Percentiles rank a stretch among this genome's conserved stretches.
Conservation (phyloP, 30 jellyfish, hydroid and myxozoan species). For the Hydractinia symbiolongicarpus region DNA sequence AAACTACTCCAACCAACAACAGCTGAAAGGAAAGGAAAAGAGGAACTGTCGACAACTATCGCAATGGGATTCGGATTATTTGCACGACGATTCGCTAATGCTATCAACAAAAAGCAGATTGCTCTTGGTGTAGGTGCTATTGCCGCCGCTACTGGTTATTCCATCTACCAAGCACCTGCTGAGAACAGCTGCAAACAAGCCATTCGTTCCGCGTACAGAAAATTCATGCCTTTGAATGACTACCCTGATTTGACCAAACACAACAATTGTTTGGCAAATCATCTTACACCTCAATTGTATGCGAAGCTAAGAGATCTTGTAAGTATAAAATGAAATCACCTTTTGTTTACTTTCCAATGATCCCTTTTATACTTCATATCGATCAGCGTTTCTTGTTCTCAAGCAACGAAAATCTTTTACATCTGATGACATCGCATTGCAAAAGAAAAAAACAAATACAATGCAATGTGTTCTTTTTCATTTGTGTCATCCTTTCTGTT, state of each 20-base stretch:
- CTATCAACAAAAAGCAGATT: background rate
- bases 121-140: constrained; percentile 4
- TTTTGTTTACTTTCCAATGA: background rate
- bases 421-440: background rate
- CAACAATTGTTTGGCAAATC: constrained; percentile 16
- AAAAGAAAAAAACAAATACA: background rate
- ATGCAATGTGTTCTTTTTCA: background rate
- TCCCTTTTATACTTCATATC: background rate
- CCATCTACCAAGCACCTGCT: constrained; percentile 14
- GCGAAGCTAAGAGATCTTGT: constrained; percentile 19
- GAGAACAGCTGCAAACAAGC: background rate
- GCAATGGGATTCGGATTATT: background rate
- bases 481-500: background rate
- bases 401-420: no score
- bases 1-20: no score
- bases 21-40: background rate
- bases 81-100: background rate
- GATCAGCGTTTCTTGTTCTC: no score
- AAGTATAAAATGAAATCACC: background rate
- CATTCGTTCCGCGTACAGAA: constrained; percentile 12
- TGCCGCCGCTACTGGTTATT: background rate
- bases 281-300: constrained; percentile 13
- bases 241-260: constrained; percentile 23
- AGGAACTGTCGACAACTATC: background rate
- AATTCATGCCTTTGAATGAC: constrained; percentile 24